These are phyloP conservation scores for Zoanthus sociatus DNA, from an alignment of 92 coral and sea anemone species.

Conservation along the genomic window DNA sequence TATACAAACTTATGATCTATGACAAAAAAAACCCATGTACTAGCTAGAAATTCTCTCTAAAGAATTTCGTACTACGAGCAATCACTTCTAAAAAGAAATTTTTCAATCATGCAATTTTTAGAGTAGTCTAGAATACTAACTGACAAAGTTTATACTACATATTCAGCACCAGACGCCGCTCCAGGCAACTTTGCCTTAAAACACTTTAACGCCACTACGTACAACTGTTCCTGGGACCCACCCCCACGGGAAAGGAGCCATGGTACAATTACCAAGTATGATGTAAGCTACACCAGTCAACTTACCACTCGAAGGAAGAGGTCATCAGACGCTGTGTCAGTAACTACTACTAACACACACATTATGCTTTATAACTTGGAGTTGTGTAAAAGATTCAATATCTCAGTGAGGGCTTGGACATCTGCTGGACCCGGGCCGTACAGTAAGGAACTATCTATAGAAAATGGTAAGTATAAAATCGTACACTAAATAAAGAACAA, in stretches of 20 bases:
- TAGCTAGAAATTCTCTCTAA: too few species aligned
- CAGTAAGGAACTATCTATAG: neutral
- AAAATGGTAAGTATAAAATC: constrained; percentile 13
- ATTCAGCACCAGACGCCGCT: neutral
- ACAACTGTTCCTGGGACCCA: too few species aligned
- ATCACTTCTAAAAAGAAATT: neutral
- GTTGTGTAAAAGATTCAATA: neutral
- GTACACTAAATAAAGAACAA: too few species aligned
- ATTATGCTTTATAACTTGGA: neutral
- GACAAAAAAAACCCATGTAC: too few species aligned
- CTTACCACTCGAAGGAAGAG: too few species aligned
- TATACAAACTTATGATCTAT: too few species aligned
- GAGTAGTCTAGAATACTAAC: neutral
- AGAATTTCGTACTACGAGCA: too few species aligned
- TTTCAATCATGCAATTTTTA: neutral
- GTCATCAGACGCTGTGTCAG: neutral
- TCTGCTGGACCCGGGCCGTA: constrained; percentile 12
- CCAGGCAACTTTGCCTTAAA: too few species aligned
- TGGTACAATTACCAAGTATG: neutral
- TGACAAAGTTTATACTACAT: neutral
- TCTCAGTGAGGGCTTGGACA: constrained; percentile 7
- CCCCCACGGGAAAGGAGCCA: neutral
- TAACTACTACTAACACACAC: neutral
- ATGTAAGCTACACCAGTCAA: neutral
- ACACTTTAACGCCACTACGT: too few species aligned